These are phyloP conservation scores for Cheilosia grossa DNA, from an alignment of 2,888 invertebrate species.

Conservation along the genomic window DNA sequence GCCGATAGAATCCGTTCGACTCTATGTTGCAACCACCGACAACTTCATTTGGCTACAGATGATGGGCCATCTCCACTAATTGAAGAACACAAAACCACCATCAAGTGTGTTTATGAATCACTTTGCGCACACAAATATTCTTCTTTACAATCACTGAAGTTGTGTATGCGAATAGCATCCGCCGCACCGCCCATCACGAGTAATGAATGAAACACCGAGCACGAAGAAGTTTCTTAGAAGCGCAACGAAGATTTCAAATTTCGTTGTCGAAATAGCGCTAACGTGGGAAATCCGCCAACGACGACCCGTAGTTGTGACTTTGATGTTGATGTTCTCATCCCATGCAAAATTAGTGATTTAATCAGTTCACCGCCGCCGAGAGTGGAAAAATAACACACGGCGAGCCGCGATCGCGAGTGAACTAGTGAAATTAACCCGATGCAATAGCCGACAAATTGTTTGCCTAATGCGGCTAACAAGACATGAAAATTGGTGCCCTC, in stretches of 20 bases:
- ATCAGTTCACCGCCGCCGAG: conserved; percentile 60
- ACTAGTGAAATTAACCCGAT: conserved; percentile 57
- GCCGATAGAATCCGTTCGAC: conserved; percentile 45
- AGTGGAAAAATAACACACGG: conserved; percentile 34
- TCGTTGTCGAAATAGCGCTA: conserved; percentile 61
- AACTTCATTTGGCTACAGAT: conserved; percentile 29
- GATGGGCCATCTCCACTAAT: conserved; percentile 34
- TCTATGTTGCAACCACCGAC: conserved; percentile 52
- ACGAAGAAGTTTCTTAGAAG: conserved; percentile 26
- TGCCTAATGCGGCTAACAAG: conserved; percentile 69
- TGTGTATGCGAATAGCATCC: conserved; percentile 30
- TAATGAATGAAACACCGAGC: conserved; percentile 43
- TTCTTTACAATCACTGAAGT: background rate
- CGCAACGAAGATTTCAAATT: conserved; percentile 55
- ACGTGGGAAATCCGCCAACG: conserved; percentile 62
- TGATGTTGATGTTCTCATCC: conserved; percentile 67
- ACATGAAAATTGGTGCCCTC: conserved; percentile 54
- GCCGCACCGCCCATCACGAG: conserved; percentile 11
- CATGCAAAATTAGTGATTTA: conserved; percentile 65
- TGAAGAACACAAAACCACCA: conserved; percentile 44
- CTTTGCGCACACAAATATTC: conserved; percentile 51
- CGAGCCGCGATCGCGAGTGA: conserved; percentile 18
- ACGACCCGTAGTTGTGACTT: conserved; percentile 34
- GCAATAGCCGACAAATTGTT: conserved; percentile 70
- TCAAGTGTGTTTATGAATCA: conserved; percentile 44